Evolutionary conservation across 2,888 invertebrate genomes (phyloP), one percentile per base, ranked within the genome.

Genomic region (Lasioglossum leucozonium): DNA sequence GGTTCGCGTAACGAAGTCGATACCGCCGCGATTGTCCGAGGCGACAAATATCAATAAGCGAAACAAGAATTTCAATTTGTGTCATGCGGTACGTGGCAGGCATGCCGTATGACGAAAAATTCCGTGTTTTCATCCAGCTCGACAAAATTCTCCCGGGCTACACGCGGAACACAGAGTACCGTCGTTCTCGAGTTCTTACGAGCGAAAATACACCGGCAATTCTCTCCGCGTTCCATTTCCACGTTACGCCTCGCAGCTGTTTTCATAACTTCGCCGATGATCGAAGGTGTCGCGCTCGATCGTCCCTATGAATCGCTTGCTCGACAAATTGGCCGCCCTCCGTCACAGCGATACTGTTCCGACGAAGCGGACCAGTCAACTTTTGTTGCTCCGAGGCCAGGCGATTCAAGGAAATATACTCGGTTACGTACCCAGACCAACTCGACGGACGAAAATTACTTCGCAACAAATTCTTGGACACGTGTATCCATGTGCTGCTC

Each of bases 31-130:
- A 88, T 88, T 87, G 81, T 77, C 83, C 85, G 76, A 74, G 84
- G 88, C 90, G 91, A 91, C 91, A 92, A 92, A 91, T 91, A 91
- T 89, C 88, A 75, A 74, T 80, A 87, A 83, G 85, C 91, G 91
- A 91, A 92, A 92, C 92, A 93, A 93, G 93, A 93, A 93, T 94
- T 93, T 93, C 93, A 93, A 94, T 94, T 93, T 92, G 90, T 88
- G 85, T 88, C 79, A 65, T 78, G 84, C 18, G 34, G 30, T 82
- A 85, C 93, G 93, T 93, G 93, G 90, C 88, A 78, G 71, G 89
- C 82, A 73, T 92, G 79, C 81, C 81, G 84, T 87, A 72, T 69
- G 84, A 69, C 75, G 77, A 81, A 86, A 84, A 90, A 88, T 91
- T 89, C 79, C 84, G 34, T 67, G 79, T 81, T 86, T 77, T 51